Conservation (phyloP, 2,797 vertebrate species). For the Pipistrellus pipistrellus region DNA sequence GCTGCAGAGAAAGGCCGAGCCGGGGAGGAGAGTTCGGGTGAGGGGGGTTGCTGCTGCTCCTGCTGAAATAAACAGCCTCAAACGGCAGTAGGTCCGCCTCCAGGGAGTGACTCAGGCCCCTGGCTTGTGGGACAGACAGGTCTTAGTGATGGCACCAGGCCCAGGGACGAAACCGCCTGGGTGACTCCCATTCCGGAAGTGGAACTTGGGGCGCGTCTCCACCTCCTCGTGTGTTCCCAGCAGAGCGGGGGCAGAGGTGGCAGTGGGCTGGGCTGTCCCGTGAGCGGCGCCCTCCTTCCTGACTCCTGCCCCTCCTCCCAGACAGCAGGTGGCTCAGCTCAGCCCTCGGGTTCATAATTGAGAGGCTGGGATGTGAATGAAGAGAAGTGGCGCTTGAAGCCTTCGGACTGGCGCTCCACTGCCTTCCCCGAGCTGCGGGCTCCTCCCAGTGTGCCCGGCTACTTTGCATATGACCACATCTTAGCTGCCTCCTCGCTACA, state of each 20-base stretch:
- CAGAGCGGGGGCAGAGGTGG: not conserved
- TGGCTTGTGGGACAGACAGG: conserved; percentile 49
- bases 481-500: not conserved
- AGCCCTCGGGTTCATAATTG: not conserved
- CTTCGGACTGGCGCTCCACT: fast-evolving
- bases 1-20: not conserved
- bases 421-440: not conserved
- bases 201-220: not conserved
- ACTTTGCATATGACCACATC: conserved; percentile 9
- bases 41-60: not conserved
- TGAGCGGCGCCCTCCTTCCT: not conserved
- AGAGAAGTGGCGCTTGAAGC: not conserved
- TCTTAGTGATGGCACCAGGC: conserved; percentile 58
- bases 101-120: conserved; percentile 56
- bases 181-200: not conserved
- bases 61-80: not conserved
- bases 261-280: not conserved
- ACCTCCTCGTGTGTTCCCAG: not conserved
- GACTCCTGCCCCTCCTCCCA: not conserved
- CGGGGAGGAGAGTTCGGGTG: not conserved
- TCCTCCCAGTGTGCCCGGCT: fast-evolving
- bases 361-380: fast-evolving
- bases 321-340: not conserved
- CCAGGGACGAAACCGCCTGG: not conserved
- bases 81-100: not conserved